Percentiles rank a stretch among this genome's conserved stretches.
These are phyloP conservation scores for Arion vulgaris DNA, from an alignment of 1,140 invertebrate genomes.

Conservation along the genomic window DNA sequence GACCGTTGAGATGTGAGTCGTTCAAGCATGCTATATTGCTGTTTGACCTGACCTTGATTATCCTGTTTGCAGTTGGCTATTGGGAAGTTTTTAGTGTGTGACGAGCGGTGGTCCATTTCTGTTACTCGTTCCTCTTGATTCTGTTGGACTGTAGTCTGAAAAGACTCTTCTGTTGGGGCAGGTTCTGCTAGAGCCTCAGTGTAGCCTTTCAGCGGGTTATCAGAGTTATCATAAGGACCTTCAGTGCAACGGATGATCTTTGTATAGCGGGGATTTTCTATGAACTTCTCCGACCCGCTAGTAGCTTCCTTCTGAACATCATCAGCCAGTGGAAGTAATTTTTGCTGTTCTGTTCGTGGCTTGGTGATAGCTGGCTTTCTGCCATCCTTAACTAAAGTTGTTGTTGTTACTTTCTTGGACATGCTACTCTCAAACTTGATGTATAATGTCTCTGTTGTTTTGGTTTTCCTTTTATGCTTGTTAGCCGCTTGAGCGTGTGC, in stretches of 20 bases:
- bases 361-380: neutral
- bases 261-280: neutral
- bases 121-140: neutral
- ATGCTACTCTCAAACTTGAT: conserved; percentile 34
- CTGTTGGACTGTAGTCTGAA: neutral
- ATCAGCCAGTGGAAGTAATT: neutral
- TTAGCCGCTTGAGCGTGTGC: neutral
- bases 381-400: conserved; percentile 10
- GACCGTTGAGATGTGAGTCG: neutral
- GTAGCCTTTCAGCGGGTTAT: neutral
- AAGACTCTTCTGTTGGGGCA: neutral
- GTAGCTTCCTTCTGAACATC: neutral
- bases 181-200: neutral
- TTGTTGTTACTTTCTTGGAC: conserved; percentile 30
- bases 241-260: neutral
- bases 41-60: neutral
- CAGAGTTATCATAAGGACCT: neutral
- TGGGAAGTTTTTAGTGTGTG: neutral
- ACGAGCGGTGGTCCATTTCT: neutral
- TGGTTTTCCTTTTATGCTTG: conserved; percentile 24
- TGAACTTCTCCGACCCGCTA: neutral
- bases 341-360: neutral
- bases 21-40: neutral
- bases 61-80: neutral
- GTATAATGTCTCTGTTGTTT: conserved; percentile 30